phyloP scores from a whole-genome alignment of 2,888 invertebrate species.

The Sphaerophoria taeniata region DNA sequence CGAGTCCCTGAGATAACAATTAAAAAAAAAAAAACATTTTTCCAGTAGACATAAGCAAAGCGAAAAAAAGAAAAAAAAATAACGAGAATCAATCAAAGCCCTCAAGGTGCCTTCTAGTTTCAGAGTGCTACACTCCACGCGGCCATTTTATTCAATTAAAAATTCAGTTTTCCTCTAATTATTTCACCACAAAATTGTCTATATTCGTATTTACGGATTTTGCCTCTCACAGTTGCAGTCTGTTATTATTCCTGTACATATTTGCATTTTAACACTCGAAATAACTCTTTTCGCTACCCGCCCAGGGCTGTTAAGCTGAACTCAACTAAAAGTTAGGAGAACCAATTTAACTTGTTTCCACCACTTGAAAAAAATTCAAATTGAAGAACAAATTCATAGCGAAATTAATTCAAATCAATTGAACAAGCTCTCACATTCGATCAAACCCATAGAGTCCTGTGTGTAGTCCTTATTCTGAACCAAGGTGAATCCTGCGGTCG shows the following conservation, averaged over 20 bases:
- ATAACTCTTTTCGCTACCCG: neutral
- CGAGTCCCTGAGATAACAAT: too few relatives aligned
- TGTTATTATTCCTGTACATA: neutral
- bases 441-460: conserved; percentile 9
- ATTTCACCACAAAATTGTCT: neutral
- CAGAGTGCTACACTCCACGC: neutral
- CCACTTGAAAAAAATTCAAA: neutral
- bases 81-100: neutral
- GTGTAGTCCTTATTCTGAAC: neutral
- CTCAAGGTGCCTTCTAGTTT: neutral
- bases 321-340: neutral
- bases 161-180: neutral
- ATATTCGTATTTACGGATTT: neutral
- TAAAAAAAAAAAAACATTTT: too few relatives aligned
- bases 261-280: neutral
- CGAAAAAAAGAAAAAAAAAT: too few relatives aligned
- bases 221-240: neutral
- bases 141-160: neutral
- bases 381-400: neutral
- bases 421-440: conserved; percentile 45
- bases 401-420: conserved; percentile 59
- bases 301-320: neutral
- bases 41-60: too few relatives aligned
- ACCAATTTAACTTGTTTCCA: conserved; percentile 24
- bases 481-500: conserved; percentile 28